These are phyloP conservation scores for Halictus quadricinctus DNA, from an alignment of 2,888 invertebrate species.

Conservation along the genomic window DNA sequence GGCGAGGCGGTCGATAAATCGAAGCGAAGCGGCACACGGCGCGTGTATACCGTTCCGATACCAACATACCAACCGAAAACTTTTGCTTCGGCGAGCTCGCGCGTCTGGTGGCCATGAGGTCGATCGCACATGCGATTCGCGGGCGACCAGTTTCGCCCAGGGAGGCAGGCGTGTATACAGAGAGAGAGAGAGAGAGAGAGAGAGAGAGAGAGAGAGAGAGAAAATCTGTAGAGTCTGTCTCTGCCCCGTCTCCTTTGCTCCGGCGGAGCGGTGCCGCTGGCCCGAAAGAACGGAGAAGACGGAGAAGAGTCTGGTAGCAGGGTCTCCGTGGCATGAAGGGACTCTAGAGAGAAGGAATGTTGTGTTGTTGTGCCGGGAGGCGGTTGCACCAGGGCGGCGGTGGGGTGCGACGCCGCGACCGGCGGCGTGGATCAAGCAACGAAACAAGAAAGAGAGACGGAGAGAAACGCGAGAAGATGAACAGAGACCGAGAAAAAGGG, in stretches of 20 bases:
- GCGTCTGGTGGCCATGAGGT: slow-evolving; percentile 62
- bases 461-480: slow-evolving; percentile 27
- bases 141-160: slow-evolving; percentile 65
- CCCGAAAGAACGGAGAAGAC: slow-evolving; percentile 31
- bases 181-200: not conserved
- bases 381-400: slow-evolving; percentile 73
- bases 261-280: slow-evolving; percentile 14
- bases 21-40: slow-evolving; percentile 36
- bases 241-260: slow-evolving; percentile 30
- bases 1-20: slow-evolving; percentile 45
- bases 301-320: slow-evolving; percentile 69
- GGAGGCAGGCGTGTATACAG: slow-evolving; percentile 40
- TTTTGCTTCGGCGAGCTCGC: slow-evolving; percentile 17
- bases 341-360: slow-evolving; percentile 79
- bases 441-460: slow-evolving; percentile 39
- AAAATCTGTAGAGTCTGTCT: not conserved
- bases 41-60: slow-evolving; percentile 34
- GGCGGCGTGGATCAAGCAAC: slow-evolving; percentile 62
- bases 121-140: slow-evolving; percentile 69
- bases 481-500: not conserved
- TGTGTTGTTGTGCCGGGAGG: slow-evolving; percentile 80
- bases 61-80: slow-evolving; percentile 39
- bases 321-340: slow-evolving; percentile 75
- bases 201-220: not conserved
- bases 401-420: slow-evolving; percentile 64